These are phyloP conservation scores for Drosophila barbarae DNA, from an alignment of 2,888 invertebrate species.

Conservation along the genomic window DNA sequence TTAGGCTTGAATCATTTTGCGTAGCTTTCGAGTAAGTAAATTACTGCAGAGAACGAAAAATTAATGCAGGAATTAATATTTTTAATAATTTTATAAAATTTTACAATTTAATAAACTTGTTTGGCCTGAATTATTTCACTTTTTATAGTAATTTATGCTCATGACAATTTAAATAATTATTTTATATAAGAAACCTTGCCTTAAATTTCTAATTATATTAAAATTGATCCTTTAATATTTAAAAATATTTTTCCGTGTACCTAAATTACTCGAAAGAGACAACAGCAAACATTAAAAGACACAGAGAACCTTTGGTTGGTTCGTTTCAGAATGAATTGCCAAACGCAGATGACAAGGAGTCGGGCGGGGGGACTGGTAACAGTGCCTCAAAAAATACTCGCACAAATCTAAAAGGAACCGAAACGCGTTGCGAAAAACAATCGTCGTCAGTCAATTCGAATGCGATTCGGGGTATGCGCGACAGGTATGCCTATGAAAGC, in stretches of 20 bases:
- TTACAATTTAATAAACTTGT: too few relatives aligned
- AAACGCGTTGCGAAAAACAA: conserved; percentile 22
- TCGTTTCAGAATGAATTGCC: conserved; percentile 38
- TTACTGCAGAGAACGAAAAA: conserved; percentile 1
- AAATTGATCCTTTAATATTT: accelerated
- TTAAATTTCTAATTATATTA: too few relatives aligned
- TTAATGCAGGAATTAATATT: background rate
- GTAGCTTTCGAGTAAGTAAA: conserved; percentile 1
- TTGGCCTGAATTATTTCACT: accelerated
- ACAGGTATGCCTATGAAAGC: conserved; percentile 70
- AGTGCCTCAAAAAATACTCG: conserved; percentile 37
- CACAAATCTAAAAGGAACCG: conserved; percentile 27
- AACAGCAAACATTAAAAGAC: background rate
- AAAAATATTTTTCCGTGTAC: conserved; percentile 3
- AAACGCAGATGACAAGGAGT: conserved; percentile 47
- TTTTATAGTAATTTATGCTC: background rate
- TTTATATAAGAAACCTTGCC: background rate
- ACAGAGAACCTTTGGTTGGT: background rate
- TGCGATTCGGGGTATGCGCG: conserved; percentile 72
- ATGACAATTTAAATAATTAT: too few relatives aligned
- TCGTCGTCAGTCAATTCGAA: conserved; percentile 71
- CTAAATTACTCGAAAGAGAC: conserved; percentile 29
- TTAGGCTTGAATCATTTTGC: conserved; percentile 30
- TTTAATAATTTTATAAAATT: background rate
- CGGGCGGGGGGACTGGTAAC: conserved; percentile 5